Percentiles rank a stretch among this genome's conserved stretches.
Evolutionary conservation across 2,888 invertebrate genomes (phyloP).

Genomic region (Octonoba sinensis): DNA sequence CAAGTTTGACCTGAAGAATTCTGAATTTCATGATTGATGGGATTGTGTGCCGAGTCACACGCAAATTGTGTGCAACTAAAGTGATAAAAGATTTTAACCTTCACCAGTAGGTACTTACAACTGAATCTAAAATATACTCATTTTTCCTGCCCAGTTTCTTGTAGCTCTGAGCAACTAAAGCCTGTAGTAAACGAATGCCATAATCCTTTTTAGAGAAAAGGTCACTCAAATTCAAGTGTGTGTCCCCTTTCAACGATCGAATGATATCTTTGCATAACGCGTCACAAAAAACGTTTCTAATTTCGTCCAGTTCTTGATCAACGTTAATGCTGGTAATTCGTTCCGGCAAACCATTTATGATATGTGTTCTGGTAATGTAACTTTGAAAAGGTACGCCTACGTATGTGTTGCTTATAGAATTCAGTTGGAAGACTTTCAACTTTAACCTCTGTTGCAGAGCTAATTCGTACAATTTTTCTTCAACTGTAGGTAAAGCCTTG

Average conservation of each 20-base stretch:
- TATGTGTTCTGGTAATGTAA: slow-evolving; percentile 83
- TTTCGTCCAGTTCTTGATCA: slow-evolving; percentile 69
- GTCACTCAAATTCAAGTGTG: background rate
- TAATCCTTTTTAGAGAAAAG: slow-evolving; percentile 7
- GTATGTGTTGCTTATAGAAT: slow-evolving; percentile 73
- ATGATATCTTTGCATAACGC: slow-evolving; percentile 6
- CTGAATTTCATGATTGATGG: no score
- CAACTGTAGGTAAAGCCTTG: slow-evolving; percentile 79
- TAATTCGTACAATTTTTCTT: slow-evolving; percentile 86
- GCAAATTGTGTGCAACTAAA: no score
- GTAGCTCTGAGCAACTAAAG: slow-evolving; percentile 29
- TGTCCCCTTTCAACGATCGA: slow-evolving; percentile 21
- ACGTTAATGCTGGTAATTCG: slow-evolving; percentile 74
- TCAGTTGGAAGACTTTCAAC: slow-evolving; percentile 7
- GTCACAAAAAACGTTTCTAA: slow-evolving; percentile 72
- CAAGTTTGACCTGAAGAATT: no score
- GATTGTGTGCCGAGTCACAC: no score
- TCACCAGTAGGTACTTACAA: slow-evolving; percentile 28
- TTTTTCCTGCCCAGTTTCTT: slow-evolving; percentile 37
- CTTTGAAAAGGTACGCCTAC: slow-evolving; percentile 80
- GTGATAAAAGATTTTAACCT: no score
- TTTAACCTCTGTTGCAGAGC: slow-evolving; percentile 76
- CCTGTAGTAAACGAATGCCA: slow-evolving; percentile 23
- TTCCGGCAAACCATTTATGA: slow-evolving; percentile 77
- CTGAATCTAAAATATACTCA: slow-evolving; percentile 34